Evolutionary conservation across 2,797 vertebrate genomes (phyloP), one percentile per base, ranked within the genome.

Genomic region (Coregonus ussuriensis): DNA sequence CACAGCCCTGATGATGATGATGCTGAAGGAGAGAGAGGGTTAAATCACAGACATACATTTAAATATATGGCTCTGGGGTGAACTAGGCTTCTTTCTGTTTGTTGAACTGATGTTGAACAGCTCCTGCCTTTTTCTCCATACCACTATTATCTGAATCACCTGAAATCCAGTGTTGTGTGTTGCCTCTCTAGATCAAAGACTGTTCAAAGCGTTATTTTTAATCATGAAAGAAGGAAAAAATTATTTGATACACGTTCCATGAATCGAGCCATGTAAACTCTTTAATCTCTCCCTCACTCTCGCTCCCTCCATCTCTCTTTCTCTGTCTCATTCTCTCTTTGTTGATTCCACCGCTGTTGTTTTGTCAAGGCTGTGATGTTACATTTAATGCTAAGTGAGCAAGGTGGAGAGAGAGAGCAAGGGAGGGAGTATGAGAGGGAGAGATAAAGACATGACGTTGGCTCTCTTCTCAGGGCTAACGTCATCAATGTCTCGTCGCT

Each of bases 401-500:
- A 74, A 75, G 82, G 68, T 14, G 62, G 70, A 72, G 73, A 81
- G 85, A 77, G 82, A 31, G 81, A 85, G 81, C 1, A n/a, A 71
- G 69, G 11, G 29, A 11, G n/a, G 14, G 51, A 69, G 35, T 16
- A 47, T 25, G 33, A 56, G 35, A 77, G 72, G 18, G 63, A 68
- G 71, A 81, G 83, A 86, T 90, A 82, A 91, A 89, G 87, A 84
- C 76, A 31, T 75, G 73, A 88, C 87, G 85, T 82, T 77, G 76
- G 33, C 47, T 77, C 79, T 91, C 80, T 56, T 74, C 63, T 53
- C 25, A 13, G 18, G 59, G 35, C 33, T 78, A 72, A 80, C 83
- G 87, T 79, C 88, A 91, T 82, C 82, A 81, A 88, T 84, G 86
- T 86, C 86, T 88, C 73, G 85, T 84, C 86, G 86, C 78, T 91